A percentile compares a stretch with the other conserved stretches of the same genome.
These are phyloP conservation scores for Pogoniulus pusillus DNA, from an alignment of 2,797 vertebrate genomes.

Conservation along the genomic window DNA sequence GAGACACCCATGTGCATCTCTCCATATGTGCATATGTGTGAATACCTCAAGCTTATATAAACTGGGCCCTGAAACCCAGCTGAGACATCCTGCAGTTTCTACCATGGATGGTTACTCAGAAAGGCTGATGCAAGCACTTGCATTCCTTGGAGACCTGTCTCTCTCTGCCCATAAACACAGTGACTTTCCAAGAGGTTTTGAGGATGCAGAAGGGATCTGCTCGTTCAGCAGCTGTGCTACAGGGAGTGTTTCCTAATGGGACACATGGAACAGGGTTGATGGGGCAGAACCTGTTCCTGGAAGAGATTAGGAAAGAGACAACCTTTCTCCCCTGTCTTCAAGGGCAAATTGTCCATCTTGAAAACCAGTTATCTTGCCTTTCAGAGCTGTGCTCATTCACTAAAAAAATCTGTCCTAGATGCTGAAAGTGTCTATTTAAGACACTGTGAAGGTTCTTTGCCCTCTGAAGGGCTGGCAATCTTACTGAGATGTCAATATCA, in stretches of 20 bases:
- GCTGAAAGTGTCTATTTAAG: background rate
- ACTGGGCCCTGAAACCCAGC: background rate
- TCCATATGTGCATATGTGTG: background rate
- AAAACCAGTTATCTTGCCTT: background rate
- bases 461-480: background rate
- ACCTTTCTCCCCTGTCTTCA: background rate
- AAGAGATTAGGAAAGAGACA: background rate
- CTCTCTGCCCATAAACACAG: conserved; percentile 47
- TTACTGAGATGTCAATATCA: background rate
- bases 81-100: conserved; percentile 8
- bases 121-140: conserved; percentile 14
- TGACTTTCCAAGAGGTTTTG: conserved; percentile 13
- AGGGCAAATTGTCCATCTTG: background rate
- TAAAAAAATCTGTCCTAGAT: background rate
- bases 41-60: conserved; percentile 43
- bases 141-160: background rate
- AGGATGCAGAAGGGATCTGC: conserved; percentile 52
- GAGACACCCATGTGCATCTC: background rate
- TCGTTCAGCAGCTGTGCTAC: conserved; percentile 42
- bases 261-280: background rate
- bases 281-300: background rate
- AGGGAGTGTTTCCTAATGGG: background rate
- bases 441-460: background rate
- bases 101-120: conserved; percentile 46
- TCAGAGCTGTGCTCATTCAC: background rate